Evolutionary conservation across 92 coral and sea anemone species (phyloP).

Genomic region (Zoanthus solanderi): DNA sequence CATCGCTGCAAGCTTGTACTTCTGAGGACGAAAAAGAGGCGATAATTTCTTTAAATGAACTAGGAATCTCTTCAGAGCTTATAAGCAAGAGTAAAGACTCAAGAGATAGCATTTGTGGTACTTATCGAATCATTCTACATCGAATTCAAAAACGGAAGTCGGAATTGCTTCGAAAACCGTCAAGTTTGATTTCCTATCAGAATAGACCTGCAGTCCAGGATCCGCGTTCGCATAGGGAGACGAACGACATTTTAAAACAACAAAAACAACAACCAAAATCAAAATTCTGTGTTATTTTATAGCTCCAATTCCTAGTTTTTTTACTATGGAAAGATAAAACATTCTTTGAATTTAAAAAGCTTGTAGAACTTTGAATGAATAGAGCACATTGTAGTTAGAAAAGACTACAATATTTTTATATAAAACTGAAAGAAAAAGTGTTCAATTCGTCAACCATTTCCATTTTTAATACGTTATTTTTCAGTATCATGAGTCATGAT

Average conservation of each 20-base stretch:
- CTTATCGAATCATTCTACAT: constrained; percentile 91
- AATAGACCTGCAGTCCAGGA: constrained; percentile 62
- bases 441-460: background rate
- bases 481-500: background rate
- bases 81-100: constrained; percentile 74
- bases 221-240: constrained; percentile 46
- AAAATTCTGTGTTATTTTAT: constrained; percentile 90
- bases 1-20: constrained; percentile 35
- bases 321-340: background rate
- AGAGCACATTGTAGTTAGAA: background rate
- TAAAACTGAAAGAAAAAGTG: background rate
- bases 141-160: constrained; percentile 82
- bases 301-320: background rate
- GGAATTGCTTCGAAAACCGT: constrained; percentile 73
- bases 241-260: constrained; percentile 4
- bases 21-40: constrained; percentile 93
- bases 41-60: constrained; percentile 60
- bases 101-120: constrained; percentile 89
- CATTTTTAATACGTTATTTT: background rate
- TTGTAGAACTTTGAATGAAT: background rate
- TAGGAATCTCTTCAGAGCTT: constrained; percentile 85
- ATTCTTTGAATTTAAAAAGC: background rate
- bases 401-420: constrained; percentile 14
- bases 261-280: constrained; percentile 76
- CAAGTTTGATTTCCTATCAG: constrained; percentile 70